Percentiles rank a stretch among this genome's conserved stretches.
These are phyloP conservation scores for Agrenia bidenticulata DNA, from an alignment of 2,888 invertebrate genomes.

Conservation along the genomic window DNA sequence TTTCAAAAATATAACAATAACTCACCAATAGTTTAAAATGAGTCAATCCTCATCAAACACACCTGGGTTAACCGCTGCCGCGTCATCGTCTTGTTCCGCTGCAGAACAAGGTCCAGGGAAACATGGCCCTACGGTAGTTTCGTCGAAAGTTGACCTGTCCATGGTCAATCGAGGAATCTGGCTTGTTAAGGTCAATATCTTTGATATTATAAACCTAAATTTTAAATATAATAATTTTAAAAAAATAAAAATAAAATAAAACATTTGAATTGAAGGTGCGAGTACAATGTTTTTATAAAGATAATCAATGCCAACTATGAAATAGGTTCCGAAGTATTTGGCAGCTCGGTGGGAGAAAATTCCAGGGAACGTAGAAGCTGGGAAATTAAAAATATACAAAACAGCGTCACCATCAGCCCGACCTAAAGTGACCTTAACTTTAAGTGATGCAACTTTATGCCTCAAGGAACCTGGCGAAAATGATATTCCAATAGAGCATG, in stretches of 20 bases:
- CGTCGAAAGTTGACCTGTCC: slow-evolving; percentile 72
- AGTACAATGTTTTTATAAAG: too few species aligned
- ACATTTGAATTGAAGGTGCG: too few species aligned
- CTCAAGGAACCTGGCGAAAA: slow-evolving; percentile 76
- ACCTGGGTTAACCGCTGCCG: too few species aligned
- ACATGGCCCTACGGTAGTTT: slow-evolving; percentile 8
- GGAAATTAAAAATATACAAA: slow-evolving; percentile 77
- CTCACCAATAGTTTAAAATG: slow-evolving; percentile 9
- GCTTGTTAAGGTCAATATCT: slow-evolving; percentile 73
- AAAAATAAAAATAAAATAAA: too few species aligned
- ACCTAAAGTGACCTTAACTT: slow-evolving; percentile 81
- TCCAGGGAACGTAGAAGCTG: slow-evolving; percentile 88
- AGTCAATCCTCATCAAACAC: slow-evolving; percentile 10
- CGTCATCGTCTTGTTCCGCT: neutral
- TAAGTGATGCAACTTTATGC: slow-evolving; percentile 77
- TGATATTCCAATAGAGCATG: slow-evolving; percentile 85
- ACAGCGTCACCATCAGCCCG: slow-evolving; percentile 63
- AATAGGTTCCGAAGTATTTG: slow-evolving; percentile 82
- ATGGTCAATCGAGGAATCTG: slow-evolving; percentile 90
- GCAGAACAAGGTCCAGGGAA: neutral
- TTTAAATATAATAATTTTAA: too few species aligned
- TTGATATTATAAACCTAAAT: too few species aligned
- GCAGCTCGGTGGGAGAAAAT: slow-evolving; percentile 93
- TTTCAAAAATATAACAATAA: too few species aligned
- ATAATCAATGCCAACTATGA: slow-evolving; percentile 18